Evolutionary conservation across 37 sponge, comb jelly and placozoan species (phyloP).

Genomic region (Beroe forskalii): DNA sequence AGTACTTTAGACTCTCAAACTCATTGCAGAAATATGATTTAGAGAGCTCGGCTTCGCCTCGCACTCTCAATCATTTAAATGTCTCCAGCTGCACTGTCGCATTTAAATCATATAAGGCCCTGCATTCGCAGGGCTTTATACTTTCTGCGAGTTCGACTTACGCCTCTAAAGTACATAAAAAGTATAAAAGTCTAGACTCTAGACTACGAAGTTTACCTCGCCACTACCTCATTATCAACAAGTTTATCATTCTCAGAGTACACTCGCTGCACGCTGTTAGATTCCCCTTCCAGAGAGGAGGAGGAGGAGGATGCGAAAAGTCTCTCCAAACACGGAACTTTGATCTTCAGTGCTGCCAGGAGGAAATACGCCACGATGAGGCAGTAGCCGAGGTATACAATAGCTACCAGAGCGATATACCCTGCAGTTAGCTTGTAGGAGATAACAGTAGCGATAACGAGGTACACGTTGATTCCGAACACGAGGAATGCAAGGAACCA

Average conservation of each 20-base stretch:
- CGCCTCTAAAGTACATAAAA: no score
- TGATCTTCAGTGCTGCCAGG: constrained; percentile 1
- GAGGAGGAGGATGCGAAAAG: background rate
- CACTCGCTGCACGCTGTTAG: background rate
- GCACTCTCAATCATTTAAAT: no score
- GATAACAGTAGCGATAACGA: constrained; percentile 64
- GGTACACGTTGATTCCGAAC: constrained; percentile 75
- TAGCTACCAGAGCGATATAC: constrained; percentile 16
- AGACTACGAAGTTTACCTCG: no score
- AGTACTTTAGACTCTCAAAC: no score
- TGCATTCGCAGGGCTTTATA: no score
- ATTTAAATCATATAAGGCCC: no score
- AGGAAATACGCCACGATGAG: constrained; percentile 25
- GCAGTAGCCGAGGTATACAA: background rate
- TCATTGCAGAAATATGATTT: no score
- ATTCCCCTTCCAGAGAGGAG: background rate
- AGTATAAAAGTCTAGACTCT: no score
- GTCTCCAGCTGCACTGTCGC: no score
- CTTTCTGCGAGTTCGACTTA: no score
- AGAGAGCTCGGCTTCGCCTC: no score
- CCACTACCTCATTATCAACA: constrained; percentile 10
- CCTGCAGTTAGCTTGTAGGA: background rate
- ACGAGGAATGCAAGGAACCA: constrained; percentile 73
- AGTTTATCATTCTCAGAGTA: constrained; percentile 19
- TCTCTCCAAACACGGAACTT: background rate